Evolutionary conservation across 2,888 invertebrate genomes (phyloP).

Genomic region (Diarsia dahlii): DNA sequence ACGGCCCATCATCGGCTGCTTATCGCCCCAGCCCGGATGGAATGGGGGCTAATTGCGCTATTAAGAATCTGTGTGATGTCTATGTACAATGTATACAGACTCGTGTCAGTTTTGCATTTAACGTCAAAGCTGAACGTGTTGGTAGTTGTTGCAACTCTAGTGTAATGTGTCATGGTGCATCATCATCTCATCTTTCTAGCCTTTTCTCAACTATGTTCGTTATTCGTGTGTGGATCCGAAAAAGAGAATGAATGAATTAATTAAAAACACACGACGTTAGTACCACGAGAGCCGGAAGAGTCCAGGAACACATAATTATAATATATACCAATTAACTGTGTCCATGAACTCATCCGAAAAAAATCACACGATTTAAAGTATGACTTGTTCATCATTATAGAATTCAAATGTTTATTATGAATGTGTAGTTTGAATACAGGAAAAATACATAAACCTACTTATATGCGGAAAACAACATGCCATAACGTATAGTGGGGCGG

Average conservation of each 20-base stretch:
- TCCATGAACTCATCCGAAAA: background rate
- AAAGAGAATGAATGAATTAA: too few species aligned
- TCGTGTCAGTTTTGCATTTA: background rate
- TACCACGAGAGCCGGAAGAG: background rate
- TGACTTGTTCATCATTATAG: background rate
- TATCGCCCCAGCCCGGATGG: slow-evolving; percentile 1
- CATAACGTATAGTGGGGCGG: background rate
- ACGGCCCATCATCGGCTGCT: background rate
- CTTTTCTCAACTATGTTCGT: background rate
- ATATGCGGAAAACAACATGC: slow-evolving; percentile 5
- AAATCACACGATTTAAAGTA: background rate
- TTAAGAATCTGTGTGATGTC: slow-evolving; percentile 1
- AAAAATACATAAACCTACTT: too few species aligned
- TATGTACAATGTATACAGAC: background rate
- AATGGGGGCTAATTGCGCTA: slow-evolving; percentile 11
- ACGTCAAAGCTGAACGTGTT: background rate
- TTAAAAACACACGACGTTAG: too few species aligned
- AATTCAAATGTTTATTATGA: slow-evolving; percentile 11
- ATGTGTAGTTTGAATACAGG: too few species aligned
- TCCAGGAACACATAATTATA: too few species aligned
- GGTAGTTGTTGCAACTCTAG: background rate
- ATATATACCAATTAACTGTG: background rate
- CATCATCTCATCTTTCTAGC: background rate
- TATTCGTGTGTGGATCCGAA: background rate
- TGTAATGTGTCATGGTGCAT: background rate